Conservation (phyloP, 2,113 vertebrate species). For the Brachyistius frenatus region DNA sequence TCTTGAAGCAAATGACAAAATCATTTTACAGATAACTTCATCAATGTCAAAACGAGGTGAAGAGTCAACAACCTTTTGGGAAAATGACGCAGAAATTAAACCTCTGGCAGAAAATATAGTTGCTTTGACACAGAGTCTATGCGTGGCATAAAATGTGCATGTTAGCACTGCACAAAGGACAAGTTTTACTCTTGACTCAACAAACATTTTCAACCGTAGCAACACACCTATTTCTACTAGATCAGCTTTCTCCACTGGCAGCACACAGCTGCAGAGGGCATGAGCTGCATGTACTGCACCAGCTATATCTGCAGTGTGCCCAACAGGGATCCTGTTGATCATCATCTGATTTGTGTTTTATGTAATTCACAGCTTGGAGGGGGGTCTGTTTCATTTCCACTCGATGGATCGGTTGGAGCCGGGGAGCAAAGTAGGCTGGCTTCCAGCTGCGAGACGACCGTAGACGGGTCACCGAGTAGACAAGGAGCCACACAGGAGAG, state of each 20-base stretch:
- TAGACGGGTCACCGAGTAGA: conserved; percentile 5
- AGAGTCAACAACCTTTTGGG: neutral
- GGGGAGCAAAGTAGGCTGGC: conserved; percentile 37
- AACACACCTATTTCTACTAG: conserved; percentile 9
- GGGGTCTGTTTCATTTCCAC: conserved; percentile 52
- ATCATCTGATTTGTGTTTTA: conserved; percentile 61
- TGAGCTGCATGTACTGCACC: conserved; percentile 45
- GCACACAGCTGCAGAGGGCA: conserved; percentile 35
- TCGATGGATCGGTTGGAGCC: conserved; percentile 31
- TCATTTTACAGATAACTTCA: neutral
- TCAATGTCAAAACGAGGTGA: neutral
- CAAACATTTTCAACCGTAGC: conserved; percentile 4
- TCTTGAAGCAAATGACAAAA: neutral
- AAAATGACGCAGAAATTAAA: neutral
- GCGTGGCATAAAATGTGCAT: neutral
- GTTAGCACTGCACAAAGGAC: neutral
- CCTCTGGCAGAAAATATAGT: too few species aligned
- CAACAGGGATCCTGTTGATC: conserved; percentile 40
- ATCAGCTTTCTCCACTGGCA: conserved; percentile 16
- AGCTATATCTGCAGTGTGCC: conserved; percentile 53
- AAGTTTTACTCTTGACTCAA: neutral
- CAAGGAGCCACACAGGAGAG: conserved; percentile 11
- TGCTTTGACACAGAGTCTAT: too few species aligned
- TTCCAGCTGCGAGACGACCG: conserved; percentile 29
- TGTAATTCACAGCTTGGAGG: conserved; percentile 51